A percentile compares a stretch with the other conserved stretches of the same genome.
phyloP scores from a whole-genome alignment of 92 coral and sea anemone species.

The Muricea muricata region DNA sequence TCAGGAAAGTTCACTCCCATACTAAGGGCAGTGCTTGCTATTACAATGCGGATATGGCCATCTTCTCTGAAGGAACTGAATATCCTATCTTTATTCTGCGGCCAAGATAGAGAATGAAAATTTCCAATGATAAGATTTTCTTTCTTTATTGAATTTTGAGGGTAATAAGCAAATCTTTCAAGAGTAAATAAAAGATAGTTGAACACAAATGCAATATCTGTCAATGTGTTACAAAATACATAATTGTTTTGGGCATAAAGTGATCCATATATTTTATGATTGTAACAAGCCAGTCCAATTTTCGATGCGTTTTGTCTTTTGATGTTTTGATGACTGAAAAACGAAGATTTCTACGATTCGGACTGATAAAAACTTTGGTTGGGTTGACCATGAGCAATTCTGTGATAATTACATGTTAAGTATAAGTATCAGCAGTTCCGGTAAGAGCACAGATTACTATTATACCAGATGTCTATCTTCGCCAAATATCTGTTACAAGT shows the following conservation, averaged over 20 bases:
- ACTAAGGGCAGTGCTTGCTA: conserved; percentile 57
- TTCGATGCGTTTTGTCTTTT: conserved; percentile 9
- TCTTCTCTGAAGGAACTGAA: conserved; percentile 31
- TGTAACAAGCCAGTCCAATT: conserved; percentile 50
- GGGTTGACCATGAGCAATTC: conserved; percentile 41
- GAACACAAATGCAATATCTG: conserved; percentile 34
- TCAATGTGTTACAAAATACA: conserved; percentile 44
- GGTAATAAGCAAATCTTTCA: conserved; percentile 23
- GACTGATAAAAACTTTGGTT: conserved; percentile 45
- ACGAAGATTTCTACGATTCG: conserved; percentile 40
- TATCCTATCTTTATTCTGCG: conserved; percentile 29
- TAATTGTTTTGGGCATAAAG: conserved; percentile 25
- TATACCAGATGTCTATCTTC: no score
- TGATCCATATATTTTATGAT: conserved; percentile 25
- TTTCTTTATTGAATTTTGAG: conserved; percentile 11
- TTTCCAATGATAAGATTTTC: conserved; percentile 50
- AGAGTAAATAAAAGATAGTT: conserved; percentile 39
- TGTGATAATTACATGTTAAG: conserved; percentile 15
- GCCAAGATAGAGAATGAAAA: conserved; percentile 56
- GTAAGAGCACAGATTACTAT: no score
- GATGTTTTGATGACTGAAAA: conserved; percentile 18
- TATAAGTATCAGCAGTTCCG: conserved; percentile 11
- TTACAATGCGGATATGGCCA: conserved; percentile 31
- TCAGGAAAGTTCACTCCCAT: conserved; percentile 63
- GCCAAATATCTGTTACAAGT: no score